These are phyloP conservation scores for Hydraecia micacea DNA, from an alignment of 2,888 invertebrate genomes.

Conservation along the genomic window DNA sequence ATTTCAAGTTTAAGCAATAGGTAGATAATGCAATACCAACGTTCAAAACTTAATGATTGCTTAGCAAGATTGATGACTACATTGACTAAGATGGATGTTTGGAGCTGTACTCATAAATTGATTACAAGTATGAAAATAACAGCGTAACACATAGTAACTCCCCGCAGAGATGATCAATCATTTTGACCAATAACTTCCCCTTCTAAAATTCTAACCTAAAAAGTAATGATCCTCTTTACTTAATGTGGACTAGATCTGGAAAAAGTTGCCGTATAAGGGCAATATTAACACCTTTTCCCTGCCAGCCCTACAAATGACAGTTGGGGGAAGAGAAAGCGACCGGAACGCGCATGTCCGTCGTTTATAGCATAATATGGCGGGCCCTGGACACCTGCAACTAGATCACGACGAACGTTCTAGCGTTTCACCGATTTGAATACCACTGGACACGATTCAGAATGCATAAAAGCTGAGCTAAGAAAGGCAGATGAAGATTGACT, in stretches of 20 bases:
- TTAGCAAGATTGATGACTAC: neutral
- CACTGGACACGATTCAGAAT: constrained; percentile 16
- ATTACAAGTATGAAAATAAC: neutral
- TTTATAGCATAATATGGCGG: constrained; percentile 29
- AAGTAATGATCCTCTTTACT: neutral
- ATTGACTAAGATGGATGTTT: neutral
- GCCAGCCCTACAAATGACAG: constrained; percentile 32
- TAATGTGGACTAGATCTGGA: neutral
- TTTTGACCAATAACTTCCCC: neutral
- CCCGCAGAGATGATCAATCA: neutral
- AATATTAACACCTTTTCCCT: neutral
- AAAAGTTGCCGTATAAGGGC: neutral
- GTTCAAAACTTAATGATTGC: neutral
- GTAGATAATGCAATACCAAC: neutral
- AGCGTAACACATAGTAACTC: neutral
- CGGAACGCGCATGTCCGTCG: constrained; percentile 43
- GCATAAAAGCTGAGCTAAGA: neutral
- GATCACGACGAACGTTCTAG: constrained; percentile 31
- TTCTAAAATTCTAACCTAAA: neutral
- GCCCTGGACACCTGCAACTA: constrained; percentile 41
- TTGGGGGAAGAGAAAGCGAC: constrained; percentile 45
- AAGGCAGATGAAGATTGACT: neutral
- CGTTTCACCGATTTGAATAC: constrained; percentile 45
- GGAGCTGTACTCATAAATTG: neutral
- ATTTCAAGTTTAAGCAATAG: neutral